Percentiles rank a stretch among this genome's conserved stretches.
Evolutionary conservation across 2,113 vertebrate genomes (phyloP).

Genomic region (Pogona vitticeps): DNA sequence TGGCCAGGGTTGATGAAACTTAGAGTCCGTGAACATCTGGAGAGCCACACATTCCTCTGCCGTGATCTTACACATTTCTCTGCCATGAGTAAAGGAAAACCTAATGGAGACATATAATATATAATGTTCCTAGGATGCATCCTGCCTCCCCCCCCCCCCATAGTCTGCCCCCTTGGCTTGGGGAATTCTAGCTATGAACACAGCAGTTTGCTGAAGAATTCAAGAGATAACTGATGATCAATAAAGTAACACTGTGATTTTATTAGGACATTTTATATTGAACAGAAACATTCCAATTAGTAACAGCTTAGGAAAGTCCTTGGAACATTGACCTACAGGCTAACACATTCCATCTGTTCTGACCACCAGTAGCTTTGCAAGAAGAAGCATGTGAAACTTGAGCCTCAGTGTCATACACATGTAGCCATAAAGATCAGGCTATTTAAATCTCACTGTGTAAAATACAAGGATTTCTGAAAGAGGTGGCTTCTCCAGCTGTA

Average conservation of each 20-base stretch:
- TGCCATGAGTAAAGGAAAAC: not conserved
- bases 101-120: not conserved
- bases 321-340: not conserved
- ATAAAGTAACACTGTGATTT: not conserved
- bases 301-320: not conserved
- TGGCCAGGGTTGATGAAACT: no score
- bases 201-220: slow-evolving; percentile 3
- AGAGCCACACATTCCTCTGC: no score
- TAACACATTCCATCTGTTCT: not conserved
- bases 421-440: not conserved
- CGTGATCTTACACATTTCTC: no score
- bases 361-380: not conserved
- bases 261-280: slow-evolving; percentile 3
- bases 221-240: not conserved
- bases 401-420: not conserved
- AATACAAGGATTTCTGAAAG: not conserved
- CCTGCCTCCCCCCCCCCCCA: no score
- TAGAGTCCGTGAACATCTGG: no score
- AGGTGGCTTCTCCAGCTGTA: not conserved
- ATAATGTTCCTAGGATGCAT: not conserved
- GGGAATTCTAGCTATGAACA: not conserved
- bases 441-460: not conserved
- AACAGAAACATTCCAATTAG: not conserved
- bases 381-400: not conserved
- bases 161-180: not conserved